Conservation (phyloP, 2,113 vertebrate genomes). For the Dendrocopos noguchii region DNA sequence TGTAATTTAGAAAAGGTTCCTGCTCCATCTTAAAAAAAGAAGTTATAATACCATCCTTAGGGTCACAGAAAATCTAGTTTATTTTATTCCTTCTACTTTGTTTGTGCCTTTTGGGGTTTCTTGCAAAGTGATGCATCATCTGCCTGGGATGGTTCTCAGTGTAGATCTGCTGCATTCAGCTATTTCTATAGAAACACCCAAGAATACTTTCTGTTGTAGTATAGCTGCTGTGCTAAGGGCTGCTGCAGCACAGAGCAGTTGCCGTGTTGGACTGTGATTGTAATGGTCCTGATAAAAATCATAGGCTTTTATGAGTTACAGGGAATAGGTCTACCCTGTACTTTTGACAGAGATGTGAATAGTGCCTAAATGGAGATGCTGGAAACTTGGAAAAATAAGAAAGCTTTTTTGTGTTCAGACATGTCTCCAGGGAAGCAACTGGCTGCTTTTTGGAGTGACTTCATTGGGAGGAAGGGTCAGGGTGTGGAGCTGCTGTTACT, state of each 20-base stretch:
- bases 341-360: not conserved
- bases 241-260: not conserved
- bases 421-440: not conserved
- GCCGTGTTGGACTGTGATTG: not conserved
- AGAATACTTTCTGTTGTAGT: not conserved
- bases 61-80: conserved; percentile 58
- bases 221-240: not conserved
- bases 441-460: not conserved
- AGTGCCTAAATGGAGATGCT: not conserved
- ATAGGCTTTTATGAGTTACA: not conserved
- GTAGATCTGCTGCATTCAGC: not conserved
- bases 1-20: conserved; percentile 77
- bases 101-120: conserved; percentile 50
- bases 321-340: not conserved
- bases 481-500: not conserved
- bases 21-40: conserved; percentile 57
- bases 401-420: not conserved
- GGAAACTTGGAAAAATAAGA: not conserved
- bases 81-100: conserved; percentile 56
- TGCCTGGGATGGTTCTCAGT: not conserved
- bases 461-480: not conserved
- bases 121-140: conserved; percentile 14
- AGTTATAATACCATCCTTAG: conserved; percentile 68
- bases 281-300: not conserved
- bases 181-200: not conserved